These are phyloP conservation scores for Lumbricus terrestris DNA, from an alignment of 2,888 invertebrate species.

Conservation along the genomic window DNA sequence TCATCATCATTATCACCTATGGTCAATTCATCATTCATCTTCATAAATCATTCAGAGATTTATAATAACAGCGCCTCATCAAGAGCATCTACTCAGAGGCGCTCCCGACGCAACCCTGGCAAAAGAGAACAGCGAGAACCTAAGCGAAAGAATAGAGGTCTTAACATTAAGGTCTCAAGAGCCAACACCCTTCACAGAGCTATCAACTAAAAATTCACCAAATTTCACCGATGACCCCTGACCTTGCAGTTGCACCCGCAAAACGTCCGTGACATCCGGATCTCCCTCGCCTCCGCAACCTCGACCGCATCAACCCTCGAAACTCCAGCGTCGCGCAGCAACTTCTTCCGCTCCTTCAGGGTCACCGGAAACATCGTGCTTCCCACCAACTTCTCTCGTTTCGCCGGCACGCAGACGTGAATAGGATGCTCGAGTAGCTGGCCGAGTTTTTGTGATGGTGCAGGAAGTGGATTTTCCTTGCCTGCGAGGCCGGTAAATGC, in stretches of 20 bases:
- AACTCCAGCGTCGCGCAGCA: neutral
- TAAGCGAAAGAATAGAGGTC: too few species aligned
- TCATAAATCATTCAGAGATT: too few species aligned
- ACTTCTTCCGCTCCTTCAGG: neutral
- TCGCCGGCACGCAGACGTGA: neutral
- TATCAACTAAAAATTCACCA: too few species aligned
- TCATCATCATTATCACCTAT: too few species aligned
- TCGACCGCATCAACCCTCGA: neutral
- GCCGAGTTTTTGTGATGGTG: too few species aligned
- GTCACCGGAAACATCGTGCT: neutral
- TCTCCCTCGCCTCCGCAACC: neutral
- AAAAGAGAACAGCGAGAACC: too few species aligned
- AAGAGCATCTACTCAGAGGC: too few species aligned
- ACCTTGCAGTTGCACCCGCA: neutral
- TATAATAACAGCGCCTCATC: too few species aligned
- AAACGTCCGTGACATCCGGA: neutral
- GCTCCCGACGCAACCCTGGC: too few species aligned
- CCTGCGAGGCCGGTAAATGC: neutral
- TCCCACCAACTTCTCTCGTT: neutral
- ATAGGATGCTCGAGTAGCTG: neutral
- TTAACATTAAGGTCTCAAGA: too few species aligned
- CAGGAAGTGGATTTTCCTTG: neutral
- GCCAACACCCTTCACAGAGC: too few species aligned
- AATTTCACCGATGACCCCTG: neutral
- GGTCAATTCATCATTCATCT: too few species aligned